These are phyloP conservation scores for Lucilia cuprina DNA, from an alignment of 1,140 invertebrate genomes.

Conservation along the genomic window DNA sequence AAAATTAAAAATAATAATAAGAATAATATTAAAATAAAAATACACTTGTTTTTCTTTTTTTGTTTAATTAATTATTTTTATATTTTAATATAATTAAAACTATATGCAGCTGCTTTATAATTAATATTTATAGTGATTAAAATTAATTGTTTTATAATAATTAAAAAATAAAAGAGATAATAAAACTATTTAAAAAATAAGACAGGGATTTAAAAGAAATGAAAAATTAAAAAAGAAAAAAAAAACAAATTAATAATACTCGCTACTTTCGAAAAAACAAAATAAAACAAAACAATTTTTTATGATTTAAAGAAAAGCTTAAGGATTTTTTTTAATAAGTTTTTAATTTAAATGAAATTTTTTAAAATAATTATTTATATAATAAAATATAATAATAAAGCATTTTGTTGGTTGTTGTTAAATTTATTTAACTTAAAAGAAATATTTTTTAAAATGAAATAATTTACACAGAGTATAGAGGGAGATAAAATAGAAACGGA, in stretches of 20 bases:
- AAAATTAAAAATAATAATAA: slow-evolving; percentile 16
- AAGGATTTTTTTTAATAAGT: neutral
- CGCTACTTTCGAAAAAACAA: neutral
- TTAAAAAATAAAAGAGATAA: neutral
- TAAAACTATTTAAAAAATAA: slow-evolving; percentile 12
- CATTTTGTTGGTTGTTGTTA: neutral
- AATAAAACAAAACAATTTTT: neutral
- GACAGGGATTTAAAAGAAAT: neutral
- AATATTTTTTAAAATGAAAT: neutral
- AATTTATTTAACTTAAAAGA: neutral
- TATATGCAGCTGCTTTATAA: slow-evolving; percentile 30
- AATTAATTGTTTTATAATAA: slow-evolving; percentile 6
- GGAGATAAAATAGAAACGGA: neutral
- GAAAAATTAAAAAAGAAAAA: slow-evolving; percentile 1
- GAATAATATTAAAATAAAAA: slow-evolving; percentile 33
- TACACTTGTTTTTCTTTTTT: neutral
- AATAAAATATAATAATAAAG: slow-evolving; percentile 8
- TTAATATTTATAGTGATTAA: slow-evolving; percentile 1
- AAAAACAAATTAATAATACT: slow-evolving; percentile 30
- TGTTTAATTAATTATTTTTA: slow-evolving; percentile 14
- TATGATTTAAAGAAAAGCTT: neutral
- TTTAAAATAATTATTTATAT: slow-evolving; percentile 3
- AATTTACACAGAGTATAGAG: neutral
- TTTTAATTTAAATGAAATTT: neutral
- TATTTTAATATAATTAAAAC: slow-evolving; percentile 7